Evolutionary conservation across 2,113 vertebrate genomes (phyloP).

Genomic region (Turnix velox): DNA sequence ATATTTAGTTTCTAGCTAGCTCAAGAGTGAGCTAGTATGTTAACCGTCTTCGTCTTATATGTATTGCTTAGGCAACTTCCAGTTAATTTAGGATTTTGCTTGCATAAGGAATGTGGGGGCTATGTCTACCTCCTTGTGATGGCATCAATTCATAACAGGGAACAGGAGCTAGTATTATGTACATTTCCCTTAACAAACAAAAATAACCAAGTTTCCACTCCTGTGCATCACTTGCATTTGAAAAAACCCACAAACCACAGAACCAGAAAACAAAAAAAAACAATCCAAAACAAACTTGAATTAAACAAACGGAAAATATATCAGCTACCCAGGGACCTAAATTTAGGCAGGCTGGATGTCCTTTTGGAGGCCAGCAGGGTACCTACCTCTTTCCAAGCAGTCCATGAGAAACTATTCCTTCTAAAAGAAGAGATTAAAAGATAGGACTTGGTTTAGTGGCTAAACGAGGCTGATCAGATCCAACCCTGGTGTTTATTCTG

Average conservation of each 20-base stretch:
- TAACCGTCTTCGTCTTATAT: background rate
- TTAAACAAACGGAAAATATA: background rate
- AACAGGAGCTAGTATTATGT: background rate
- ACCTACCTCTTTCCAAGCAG: background rate
- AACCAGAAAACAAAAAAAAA: background rate
- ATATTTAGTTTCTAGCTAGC: background rate
- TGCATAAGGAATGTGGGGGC: background rate
- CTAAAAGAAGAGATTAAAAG: background rate
- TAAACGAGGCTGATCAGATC: background rate
- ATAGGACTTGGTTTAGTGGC: background rate
- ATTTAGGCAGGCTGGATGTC: background rate
- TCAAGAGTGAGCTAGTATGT: background rate
- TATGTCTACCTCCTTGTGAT: background rate
- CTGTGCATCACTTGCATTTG: background rate
- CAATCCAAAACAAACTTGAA: background rate
- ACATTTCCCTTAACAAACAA: background rate
- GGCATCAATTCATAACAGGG: background rate
- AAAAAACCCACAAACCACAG: background rate
- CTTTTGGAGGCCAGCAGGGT: background rate
- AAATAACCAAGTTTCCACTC: background rate
- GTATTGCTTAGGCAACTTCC: background rate
- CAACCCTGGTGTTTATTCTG: background rate
- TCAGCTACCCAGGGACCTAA: background rate
- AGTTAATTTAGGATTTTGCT: background rate
- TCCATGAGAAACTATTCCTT: background rate